Conservation (phyloP, 2,888 invertebrate genomes). For the Agapetus fuscipes region DNA sequence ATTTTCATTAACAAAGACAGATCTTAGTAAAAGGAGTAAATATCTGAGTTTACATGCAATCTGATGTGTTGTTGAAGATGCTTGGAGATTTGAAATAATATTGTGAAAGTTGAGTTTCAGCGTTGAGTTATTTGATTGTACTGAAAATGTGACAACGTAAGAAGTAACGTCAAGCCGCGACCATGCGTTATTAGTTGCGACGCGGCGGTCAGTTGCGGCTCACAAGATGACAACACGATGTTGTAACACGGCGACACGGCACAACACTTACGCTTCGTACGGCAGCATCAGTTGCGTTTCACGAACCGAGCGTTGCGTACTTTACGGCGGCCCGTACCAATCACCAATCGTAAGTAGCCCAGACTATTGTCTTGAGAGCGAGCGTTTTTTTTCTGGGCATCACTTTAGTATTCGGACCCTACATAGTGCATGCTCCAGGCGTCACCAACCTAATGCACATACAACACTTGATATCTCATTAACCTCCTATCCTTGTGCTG, state of each 20-base stretch:
- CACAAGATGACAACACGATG: background rate
- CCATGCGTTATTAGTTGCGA: no score
- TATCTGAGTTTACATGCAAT: no score
- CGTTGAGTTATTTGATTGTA: no score
- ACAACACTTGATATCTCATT: background rate
- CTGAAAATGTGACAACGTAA: no score
- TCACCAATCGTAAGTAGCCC: conserved; percentile 21
- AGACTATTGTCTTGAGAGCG: conserved; percentile 20
- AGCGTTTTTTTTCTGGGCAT: conserved; percentile 18
- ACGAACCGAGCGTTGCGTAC: background rate
- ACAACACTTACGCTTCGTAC: background rate
- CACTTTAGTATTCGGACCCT: background rate
- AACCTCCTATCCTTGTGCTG: no score
- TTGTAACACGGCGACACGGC: background rate
- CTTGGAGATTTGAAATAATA: no score
- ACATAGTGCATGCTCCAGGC: conserved; percentile 18
- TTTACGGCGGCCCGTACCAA: background rate
- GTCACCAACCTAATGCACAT: no score
- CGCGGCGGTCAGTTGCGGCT: background rate
- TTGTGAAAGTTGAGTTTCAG: no score
- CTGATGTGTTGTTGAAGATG: no score
- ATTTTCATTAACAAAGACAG: no score
- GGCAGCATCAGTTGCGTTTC: conserved; percentile 9
- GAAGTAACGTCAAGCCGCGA: no score
- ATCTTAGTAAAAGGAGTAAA: no score